Percentiles rank a stretch among this genome's conserved stretches.
These are phyloP conservation scores for Megalopta genalis DNA, from an alignment of 1,140 invertebrate species.

Conservation along the genomic window DNA sequence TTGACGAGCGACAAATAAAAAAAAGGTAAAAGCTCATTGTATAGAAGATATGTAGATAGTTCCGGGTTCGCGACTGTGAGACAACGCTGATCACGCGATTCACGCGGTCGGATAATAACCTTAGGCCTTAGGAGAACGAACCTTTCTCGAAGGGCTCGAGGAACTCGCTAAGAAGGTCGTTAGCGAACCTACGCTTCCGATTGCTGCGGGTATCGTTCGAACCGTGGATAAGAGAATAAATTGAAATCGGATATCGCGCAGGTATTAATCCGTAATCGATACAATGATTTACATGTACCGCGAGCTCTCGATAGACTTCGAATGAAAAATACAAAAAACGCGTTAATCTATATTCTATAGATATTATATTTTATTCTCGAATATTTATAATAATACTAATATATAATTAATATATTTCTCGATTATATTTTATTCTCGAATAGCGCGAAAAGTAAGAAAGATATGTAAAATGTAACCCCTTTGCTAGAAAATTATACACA, in stretches of 20 bases:
- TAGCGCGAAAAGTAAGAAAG: too few relatives aligned
- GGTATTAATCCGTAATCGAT: neutral
- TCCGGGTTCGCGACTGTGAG: conserved; percentile 67
- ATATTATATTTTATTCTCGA: too few relatives aligned
- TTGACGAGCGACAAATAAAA: neutral
- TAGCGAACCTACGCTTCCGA: conserved; percentile 44
- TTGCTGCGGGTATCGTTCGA: neutral
- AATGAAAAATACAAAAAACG: too few relatives aligned
- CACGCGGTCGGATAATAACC: conserved; percentile 65
- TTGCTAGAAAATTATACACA: too few relatives aligned
- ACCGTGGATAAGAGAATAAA: neutral
- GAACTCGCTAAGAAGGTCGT: conserved; percentile 35
- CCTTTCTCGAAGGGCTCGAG: conserved; percentile 42
- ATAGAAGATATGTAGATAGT: conserved; percentile 54
- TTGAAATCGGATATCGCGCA: neutral
- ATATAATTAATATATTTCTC: too few relatives aligned
- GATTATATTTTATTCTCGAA: too few relatives aligned
- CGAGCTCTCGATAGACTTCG: too few relatives aligned
- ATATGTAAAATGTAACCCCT: too few relatives aligned
- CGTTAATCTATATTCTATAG: too few relatives aligned
- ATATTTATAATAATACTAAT: too few relatives aligned
- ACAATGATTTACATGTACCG: too few relatives aligned
- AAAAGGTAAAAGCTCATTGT: conserved; percentile 7
- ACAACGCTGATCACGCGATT: conserved; percentile 70
- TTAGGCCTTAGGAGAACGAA: conserved; percentile 19